Evolutionary conservation across 64 coral and sea anemone genomes (phyloP), one percentile per base, ranked within the genome.

Genomic region (Porites australiensis): DNA sequence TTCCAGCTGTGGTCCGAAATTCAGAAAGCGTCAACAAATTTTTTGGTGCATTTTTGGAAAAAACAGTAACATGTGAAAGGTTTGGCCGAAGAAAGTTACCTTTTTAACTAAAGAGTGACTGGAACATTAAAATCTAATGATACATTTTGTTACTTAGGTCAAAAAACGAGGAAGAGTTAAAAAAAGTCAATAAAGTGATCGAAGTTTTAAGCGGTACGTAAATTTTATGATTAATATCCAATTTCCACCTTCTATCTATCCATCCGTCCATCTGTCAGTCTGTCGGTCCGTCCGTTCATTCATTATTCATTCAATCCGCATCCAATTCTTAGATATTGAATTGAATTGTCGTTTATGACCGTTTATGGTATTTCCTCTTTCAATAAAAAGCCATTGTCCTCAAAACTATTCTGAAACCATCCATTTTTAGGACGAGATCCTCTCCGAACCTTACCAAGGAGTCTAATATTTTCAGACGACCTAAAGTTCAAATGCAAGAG

Each of bases 341-440:
- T 37, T 37, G 27, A 37, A 37, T 37, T 37, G 27, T 37, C 27
- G 27, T 37, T 37, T 37, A 37, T 37, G 27, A 37, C 27, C 27
- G 27, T 37, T 37, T 37, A 37, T 37, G 27, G 27, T 37, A 37
- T 37, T 37, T 37, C 27, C 27, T 37, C 27, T 37, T 37, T 37
- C 27, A 37, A 37, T 37, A 37, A 37, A 37, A 37, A 37, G 27
- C 27, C 27, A 37, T 37, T 37, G 27, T 37, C 27, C 27, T 37
- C 27, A 0, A 37, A 37, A 37, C 27, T 37, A 37, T 37, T 37
- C 27, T 37, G 0, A 37, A 37, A 37, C 48, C 8, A 0, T 50
- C 22, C 47, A 44, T 20, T 37, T 80, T 23, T 21, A 84, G 81
- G 81, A 45, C 44, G 81, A 13, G 81, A 84, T 84, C 58, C 62